Base-by-base conservation (phyloP, 1,140 invertebrate species). In the Tachypleus tridentatus region DNA sequence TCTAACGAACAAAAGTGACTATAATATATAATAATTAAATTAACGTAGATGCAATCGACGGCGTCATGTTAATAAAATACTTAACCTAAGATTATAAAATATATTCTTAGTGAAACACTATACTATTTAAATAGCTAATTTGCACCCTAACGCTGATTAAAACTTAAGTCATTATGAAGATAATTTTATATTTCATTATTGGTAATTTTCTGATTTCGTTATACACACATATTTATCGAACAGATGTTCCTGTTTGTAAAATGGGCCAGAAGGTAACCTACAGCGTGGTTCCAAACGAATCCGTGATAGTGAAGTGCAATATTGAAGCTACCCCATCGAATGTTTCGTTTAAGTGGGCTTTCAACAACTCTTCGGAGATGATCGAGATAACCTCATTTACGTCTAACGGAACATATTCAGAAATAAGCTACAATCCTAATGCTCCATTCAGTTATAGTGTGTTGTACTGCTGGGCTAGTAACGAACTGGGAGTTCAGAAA, bases 311-410 rank as follows among this genome's bases (percentile, higher is more conserved):
- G 70, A 84, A 84, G 49, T 94, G 91, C 74, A 83, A 88, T 70
- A 89, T 94, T 11, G 89, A 93, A 72, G 89, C 91, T 3, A 92
- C 93, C 78, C 91, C 91, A 0, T 77, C 84, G 7, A 82, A 89
- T 1, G 79, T 82, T 67, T 77, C 88, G 72, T 95, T 93, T 73
- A 85, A 84, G 60, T 94, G 91, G 91, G 90, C 87, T 4, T 93
- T 95, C 79, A 93, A 93, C 78, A 93, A 91, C 75, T 91, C 91
- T 3, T 88, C 88, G 0, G 91, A 93, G 73, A 90, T 84, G 68
- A 86, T 89, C 69, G 88, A 91, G 11, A 29, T 62, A 9, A 48
- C 47, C 4, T 64, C 61, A 8, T 70, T 70, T 56, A 70, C 70
- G 3, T 53, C 64, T 1, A 66, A 69, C 51, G 62, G 60, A 11